Percentiles rank a stretch among this genome's conserved stretches.
Evolutionary conservation across 2,113 vertebrate genomes (phyloP).

Genomic region (Isichthys henryi): DNA sequence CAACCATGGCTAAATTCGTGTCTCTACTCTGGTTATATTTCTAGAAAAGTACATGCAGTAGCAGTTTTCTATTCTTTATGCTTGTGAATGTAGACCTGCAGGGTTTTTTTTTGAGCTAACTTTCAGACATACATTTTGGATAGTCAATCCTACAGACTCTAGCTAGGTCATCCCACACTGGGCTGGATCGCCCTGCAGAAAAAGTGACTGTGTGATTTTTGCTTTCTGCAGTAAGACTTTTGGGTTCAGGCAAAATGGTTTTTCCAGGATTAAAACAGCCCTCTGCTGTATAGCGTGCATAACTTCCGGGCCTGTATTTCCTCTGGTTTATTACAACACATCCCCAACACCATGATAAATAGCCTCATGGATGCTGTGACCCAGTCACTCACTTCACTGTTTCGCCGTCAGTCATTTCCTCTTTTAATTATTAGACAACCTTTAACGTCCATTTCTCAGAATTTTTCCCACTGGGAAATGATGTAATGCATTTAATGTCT

Average conservation of each 20-base stretch:
- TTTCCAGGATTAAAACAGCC: not conserved
- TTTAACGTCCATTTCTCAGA: not conserved
- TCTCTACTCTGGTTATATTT: not conserved
- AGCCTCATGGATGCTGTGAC: not conserved
- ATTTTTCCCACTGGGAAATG: conserved; percentile 1
- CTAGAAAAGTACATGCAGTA: not conserved
- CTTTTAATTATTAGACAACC: not conserved
- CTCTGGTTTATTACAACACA: not conserved
- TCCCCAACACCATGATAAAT: not conserved
- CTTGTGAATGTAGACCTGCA: not conserved
- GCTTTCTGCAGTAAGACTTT: not conserved
- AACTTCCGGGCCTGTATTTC: not conserved
- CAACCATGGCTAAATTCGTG: not conserved
- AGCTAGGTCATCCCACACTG: not conserved
- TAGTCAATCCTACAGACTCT: not conserved
- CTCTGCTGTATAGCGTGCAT: not conserved
- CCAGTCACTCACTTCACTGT: not conserved
- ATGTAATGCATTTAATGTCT: not conserved
- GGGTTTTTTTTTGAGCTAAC: not conserved
- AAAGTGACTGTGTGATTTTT: not conserved
- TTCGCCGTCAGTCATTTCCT: not conserved
- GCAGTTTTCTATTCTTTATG: not conserved
- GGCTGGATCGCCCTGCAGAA: not conserved
- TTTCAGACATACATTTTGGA: not conserved
- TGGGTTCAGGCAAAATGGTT: not conserved